Evolutionary conservation across 2,797 vertebrate genomes (phyloP).

Genomic region (Megaceryle alcyon): DNA sequence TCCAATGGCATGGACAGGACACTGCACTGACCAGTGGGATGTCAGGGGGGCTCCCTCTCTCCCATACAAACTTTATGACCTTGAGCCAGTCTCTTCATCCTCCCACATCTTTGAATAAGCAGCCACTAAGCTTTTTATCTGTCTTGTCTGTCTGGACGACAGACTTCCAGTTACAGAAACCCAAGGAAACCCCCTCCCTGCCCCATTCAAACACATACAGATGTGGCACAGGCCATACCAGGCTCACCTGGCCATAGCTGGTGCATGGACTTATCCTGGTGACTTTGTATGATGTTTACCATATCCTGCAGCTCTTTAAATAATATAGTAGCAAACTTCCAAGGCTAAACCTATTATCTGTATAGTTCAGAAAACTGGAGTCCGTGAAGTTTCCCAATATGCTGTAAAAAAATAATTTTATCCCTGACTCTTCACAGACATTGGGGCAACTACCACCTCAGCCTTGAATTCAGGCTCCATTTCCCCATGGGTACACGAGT

Average conservation of each 20-base stretch:
- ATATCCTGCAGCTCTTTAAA: neutral
- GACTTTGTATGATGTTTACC: neutral
- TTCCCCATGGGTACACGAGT: fast-evolving
- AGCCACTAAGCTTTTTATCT: neutral
- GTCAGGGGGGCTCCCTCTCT: neutral
- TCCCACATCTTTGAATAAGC: neutral
- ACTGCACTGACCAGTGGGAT: fast-evolving
- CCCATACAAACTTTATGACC: slow-evolving; percentile 25
- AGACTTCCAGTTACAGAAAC: neutral
- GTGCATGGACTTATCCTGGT: neutral
- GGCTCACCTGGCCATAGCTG: fast-evolving
- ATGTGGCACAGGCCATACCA: neutral
- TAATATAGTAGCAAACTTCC: neutral
- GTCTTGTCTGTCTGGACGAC: neutral
- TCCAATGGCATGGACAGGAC: fast-evolving
- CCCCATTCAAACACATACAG: neutral
- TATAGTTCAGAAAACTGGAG: neutral
- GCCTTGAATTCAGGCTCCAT: neutral
- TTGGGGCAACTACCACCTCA: neutral
- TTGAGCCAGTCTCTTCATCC: neutral
- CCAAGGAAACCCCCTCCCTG: neutral
- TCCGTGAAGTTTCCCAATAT: neutral
- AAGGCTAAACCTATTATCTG: neutral
- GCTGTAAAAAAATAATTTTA: neutral
- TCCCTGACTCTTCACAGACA: neutral